Evolutionary conservation across 2,113 vertebrate genomes (phyloP).

Genomic region (Lamprologus sp.): DNA sequence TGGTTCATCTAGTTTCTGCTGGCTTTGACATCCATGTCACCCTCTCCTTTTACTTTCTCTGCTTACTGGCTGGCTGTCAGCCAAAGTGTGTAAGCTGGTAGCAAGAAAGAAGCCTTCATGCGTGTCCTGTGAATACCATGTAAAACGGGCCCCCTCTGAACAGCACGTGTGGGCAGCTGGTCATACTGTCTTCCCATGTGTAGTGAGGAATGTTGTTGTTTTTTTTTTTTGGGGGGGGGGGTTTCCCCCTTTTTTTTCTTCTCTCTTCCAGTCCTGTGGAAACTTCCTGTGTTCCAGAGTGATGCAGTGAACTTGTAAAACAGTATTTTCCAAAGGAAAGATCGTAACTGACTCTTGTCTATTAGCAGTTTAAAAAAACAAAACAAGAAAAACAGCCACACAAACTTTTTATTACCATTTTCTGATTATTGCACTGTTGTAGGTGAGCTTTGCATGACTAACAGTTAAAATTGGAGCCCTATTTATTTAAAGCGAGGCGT

Average conservation of each 20-base stretch:
- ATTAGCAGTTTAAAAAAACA: neutral
- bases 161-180: slow-evolving; percentile 24
- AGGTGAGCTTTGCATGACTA: neutral
- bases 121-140: neutral
- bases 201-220: slow-evolving; percentile 14
- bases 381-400: neutral
- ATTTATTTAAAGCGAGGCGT: fast-evolving
- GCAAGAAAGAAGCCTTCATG: neutral
- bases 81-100: slow-evolving; percentile 1
- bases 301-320: neutral
- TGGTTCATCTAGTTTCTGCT: neutral
- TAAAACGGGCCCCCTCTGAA: neutral
- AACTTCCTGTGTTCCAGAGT: neutral
- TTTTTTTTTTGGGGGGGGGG: too few relatives aligned
- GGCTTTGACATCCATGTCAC: slow-evolving; percentile 3
- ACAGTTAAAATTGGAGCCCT: neutral
- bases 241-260: neutral
- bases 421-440: neutral
- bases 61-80: neutral
- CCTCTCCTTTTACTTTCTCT: neutral
- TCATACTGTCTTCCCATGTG: slow-evolving; percentile 31
- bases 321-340: neutral
- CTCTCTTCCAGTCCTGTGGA: neutral
- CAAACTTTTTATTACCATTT: neutral
- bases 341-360: neutral